Conservation (phyloP, 2,888 invertebrate genomes). For the Lysandra coridon region DNA sequence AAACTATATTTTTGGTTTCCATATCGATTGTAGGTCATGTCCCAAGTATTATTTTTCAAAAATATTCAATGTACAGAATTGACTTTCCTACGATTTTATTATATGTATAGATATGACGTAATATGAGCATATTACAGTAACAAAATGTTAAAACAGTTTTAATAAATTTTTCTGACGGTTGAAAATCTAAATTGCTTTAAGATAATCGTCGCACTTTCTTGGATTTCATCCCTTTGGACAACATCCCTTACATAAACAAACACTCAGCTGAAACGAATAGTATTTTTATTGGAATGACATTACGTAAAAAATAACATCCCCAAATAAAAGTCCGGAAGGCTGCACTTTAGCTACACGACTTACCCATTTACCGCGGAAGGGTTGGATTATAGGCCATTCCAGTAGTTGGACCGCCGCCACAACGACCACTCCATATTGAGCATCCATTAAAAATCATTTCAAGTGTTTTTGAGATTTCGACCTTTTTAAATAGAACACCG, state of each 20-base stretch:
- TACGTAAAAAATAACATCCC: constrained; percentile 42
- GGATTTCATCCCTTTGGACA: not conserved
- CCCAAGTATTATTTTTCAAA: too few species aligned
- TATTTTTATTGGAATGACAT: constrained; percentile 28
- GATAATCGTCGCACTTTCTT: not conserved
- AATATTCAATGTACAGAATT: too few species aligned
- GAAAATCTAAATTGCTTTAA: too few species aligned
- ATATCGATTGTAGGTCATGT: too few species aligned
- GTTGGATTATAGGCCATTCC: constrained; percentile 44
- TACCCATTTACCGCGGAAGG: constrained; percentile 74
- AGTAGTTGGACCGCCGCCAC: constrained; percentile 19
- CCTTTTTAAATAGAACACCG: not conserved
- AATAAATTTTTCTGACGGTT: too few species aligned
- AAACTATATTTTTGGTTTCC: too few species aligned
- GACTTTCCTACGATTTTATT: too few species aligned
- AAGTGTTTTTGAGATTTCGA: constrained; percentile 13
- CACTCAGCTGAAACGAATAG: constrained; percentile 14
- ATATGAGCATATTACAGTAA: not conserved
- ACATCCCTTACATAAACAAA: not conserved
- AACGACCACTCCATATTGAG: constrained; percentile 16
- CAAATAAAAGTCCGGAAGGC: constrained; percentile 55
- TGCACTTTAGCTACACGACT: constrained; percentile 68
- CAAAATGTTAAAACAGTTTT: not conserved
- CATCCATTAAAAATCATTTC: constrained; percentile 10
- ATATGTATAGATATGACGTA: too few species aligned